Evolutionary conservation across 2,888 invertebrate species (phyloP), one percentile per base, ranked within the genome.

Genomic region (Lysandra bellargus): DNA sequence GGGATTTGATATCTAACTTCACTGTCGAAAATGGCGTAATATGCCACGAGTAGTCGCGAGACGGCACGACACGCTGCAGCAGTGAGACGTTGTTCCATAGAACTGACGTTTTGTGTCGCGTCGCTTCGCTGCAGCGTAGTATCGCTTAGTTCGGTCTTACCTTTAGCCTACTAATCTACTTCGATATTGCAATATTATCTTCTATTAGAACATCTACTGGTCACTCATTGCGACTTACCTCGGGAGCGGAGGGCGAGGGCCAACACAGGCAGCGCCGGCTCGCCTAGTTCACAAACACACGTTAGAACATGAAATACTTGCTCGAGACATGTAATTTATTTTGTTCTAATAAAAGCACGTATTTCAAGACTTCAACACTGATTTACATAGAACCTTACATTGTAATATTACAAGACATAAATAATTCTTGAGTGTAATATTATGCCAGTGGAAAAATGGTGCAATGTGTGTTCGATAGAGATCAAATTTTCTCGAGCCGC

Each of bases 201-300:
- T 17, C 57, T 17, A 57, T 4, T 57, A 14, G 0, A 53, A 53
- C 14, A 14, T 53, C 53, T 53, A 53, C 14, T 14, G 14, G 0
- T 23, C 72, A 17, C 17, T 49, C 40, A 49, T 14, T n/a, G 30
- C 53, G 53, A 57, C 76, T 76, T 76, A 76, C 76, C 76, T 30
- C 76, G 53, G 17, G 76, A 76, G 14, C 76, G 76, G 14, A 76
- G 49, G 30, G 76, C 76, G 30, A 76, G 76, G 30, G 76, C 57
- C 30, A 76, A 14, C 76, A 76, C 76, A 17, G 76, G 76, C 17
- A 76, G 53, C 49, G 33, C 76, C 30, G 76, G 53, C 23, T 33
- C 69, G 4, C 69, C 69, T 69, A 37, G 33, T 69, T 69, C 5
- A 69, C 30, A 69, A 69, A 69, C 69, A 69, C 5, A 5, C 1